Evolutionary conservation across 2,113 vertebrate genomes (phyloP).

Genomic region (Psephotus haematonotus): DNA sequence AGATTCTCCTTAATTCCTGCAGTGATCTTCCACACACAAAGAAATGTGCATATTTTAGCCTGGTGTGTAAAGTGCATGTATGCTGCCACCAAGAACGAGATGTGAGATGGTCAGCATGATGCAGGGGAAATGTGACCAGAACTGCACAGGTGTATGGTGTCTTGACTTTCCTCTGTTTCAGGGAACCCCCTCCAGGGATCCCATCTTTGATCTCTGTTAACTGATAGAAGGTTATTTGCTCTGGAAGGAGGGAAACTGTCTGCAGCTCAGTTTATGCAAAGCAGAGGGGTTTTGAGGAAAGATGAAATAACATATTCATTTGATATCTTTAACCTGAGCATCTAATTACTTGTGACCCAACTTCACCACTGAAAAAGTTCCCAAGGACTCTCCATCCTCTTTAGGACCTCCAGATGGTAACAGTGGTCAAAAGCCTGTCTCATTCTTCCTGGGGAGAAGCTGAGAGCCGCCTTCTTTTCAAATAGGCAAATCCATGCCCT

Average conservation of each 20-base stretch:
- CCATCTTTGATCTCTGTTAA: background rate
- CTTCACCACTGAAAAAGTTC: background rate
- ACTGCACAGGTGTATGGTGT: background rate
- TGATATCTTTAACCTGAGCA: background rate
- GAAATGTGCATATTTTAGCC: background rate
- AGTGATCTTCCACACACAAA: background rate
- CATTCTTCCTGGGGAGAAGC: background rate
- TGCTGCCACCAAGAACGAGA: background rate
- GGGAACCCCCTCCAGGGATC: background rate
- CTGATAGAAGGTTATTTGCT: background rate
- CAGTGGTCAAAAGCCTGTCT: background rate
- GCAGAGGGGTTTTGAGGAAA: background rate
- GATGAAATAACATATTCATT: background rate
- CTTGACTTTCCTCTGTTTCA: background rate
- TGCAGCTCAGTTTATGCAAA: background rate
- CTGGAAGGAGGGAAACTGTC: background rate
- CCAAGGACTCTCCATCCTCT: background rate
- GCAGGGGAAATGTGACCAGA: background rate
- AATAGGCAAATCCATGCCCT: rapidly evolving
- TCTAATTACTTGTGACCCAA: background rate
- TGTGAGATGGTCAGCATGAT: background rate
- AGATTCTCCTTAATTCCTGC: background rate
- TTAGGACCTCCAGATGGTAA: background rate
- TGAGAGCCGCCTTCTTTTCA: background rate
- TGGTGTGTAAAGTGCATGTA: rapidly evolving